Conservation (phyloP, 2,113 vertebrate species). For the Aepyceros melampus region DNA sequence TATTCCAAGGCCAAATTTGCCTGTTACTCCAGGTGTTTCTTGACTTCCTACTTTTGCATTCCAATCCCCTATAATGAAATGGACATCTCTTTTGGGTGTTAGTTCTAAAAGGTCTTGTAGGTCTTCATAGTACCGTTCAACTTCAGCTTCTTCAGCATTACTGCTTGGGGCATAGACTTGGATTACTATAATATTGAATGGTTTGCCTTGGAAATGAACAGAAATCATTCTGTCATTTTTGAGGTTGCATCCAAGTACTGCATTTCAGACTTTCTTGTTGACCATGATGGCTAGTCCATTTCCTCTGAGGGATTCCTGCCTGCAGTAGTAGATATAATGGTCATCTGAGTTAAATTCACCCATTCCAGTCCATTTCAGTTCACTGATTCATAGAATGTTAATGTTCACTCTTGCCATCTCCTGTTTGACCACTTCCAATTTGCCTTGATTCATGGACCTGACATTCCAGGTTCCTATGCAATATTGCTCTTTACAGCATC, state of each 20-base stretch:
- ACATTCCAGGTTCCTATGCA: background rate
- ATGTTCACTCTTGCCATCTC: background rate
- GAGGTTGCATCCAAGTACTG: background rate
- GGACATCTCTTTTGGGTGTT: accelerated
- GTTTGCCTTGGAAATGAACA: background rate
- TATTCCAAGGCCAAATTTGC: background rate
- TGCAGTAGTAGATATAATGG: background rate
- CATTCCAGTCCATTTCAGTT: background rate
- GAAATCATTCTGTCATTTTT: background rate
- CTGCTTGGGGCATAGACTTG: background rate
- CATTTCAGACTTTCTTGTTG: background rate
- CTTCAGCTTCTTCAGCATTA: background rate
- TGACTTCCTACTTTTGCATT: background rate
- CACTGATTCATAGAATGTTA: background rate
- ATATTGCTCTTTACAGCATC: background rate
- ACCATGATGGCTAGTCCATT: background rate
- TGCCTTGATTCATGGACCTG: background rate
- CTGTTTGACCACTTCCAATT: background rate
- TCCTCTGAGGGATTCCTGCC: background rate
- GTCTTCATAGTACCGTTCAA: background rate
- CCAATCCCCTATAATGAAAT: background rate
- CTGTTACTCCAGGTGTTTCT: background rate
- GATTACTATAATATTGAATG: background rate
- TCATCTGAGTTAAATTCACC: background rate
- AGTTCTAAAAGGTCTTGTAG: background rate